Evolutionary conservation across 2,113 vertebrate species (phyloP), one percentile per base, ranked within the genome.

Genomic region (Myodes glareolus): DNA sequence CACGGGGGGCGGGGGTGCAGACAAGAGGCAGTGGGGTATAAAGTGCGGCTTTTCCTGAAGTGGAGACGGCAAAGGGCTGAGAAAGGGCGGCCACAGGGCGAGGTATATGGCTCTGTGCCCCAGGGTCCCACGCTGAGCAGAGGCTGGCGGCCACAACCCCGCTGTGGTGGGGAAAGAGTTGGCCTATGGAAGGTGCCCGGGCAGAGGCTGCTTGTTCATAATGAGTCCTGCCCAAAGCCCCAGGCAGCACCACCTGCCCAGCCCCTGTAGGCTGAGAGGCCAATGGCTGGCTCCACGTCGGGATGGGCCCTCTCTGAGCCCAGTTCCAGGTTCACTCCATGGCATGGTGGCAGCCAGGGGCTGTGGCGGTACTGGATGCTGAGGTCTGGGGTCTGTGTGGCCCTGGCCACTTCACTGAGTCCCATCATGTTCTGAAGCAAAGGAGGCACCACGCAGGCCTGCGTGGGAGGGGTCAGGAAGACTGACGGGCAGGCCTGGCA

Each of bases 81-180:
- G 92, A 77, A 67, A 7, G 7, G 90, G 90, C 3, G 47, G 94
- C 94, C 82, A 68, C 78, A 61, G 91, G 3, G 92, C 95, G 98
- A 98, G 98, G 98, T 98, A 97, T 98, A 97, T 97, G 98, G 98
- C 98, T 97, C 96, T 96, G 92, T 77, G 96, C 97, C 97, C 97
- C 95, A 7, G 3, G 12, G 88, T 88, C 90, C 94, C 92, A 95
- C 97, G 96, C 97, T 55, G 86, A 97, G 96, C 84, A 90, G 93
- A 97, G 92, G 96, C 96, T 91, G 94, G 87, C 27, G 45, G 61
- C 94, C 92, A 21, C 93, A 70, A 50, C 63, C 58, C 85, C 80
- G 68, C 86, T 14, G 14, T 11, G 63, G 70, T 87, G 5, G 78
- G 61, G 65, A 68, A 73, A 87, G 45, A 14, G 81, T 58, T 92